Base-by-base conservation (phyloP, 2,113 vertebrate genomes). In the Erinaceus europaeus region DNA sequence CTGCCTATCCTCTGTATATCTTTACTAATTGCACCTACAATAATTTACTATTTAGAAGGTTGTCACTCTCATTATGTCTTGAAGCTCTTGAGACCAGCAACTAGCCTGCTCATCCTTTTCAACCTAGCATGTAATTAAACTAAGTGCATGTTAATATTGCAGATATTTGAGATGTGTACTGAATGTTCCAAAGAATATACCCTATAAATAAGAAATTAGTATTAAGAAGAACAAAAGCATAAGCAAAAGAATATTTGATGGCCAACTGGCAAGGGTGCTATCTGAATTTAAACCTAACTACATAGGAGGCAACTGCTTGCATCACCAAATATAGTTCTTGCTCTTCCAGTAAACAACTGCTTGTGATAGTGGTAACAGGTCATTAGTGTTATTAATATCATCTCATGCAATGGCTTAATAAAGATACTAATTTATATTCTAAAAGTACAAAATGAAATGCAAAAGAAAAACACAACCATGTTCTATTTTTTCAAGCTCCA, bases 371-470 rank as follows among this genome's bases (percentile, higher is more conserved):
- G 91, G 85, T 69, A 88, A 92, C 34, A 79, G 40, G 86, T 92
- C 83, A 86, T 80, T 89, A 91, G 44, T 93, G 75, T 55, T 81
- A 73, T 81, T 89, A 90, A 73, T 55, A 91, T 78, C 81, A 81
- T 77, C 86, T 92, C 67, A 83, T 23, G 59, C n/a, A 90, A 81
- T 11, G 36, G 50, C 34, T 92, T 89, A 90, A 68, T 85, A 91
- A 78, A 94, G 80, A 88, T 13, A 79, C 46, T 72, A 71, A 93
- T 92, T 93, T 92, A 81, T 79, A 76, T 67, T 90, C 83, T 92
- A 89, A 86, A 94, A 75, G 87, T 93, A 82, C 53, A 86, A 94
- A 85, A 91, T 81, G 91, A 88, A 91, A 52, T 72, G 29, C 21
- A 77, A 94, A 87, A 32, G 71, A 85, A 85, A 95, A 90, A 52